A percentile compares a stretch with the other conserved stretches of the same genome.
Evolutionary conservation across 2,888 invertebrate genomes (phyloP).

Genomic region (Hirtodrosophila histrioides): DNA sequence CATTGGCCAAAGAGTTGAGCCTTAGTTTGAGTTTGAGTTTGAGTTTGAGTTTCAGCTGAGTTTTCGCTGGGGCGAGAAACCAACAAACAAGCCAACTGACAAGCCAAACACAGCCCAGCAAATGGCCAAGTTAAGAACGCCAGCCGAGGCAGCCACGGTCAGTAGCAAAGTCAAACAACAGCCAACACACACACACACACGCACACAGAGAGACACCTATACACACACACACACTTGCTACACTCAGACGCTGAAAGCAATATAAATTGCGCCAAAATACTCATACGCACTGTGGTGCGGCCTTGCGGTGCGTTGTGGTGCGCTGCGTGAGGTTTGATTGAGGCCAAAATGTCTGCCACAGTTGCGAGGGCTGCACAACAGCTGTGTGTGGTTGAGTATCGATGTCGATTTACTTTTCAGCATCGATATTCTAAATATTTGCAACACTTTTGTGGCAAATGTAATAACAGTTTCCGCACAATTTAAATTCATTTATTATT

Average conservation of each 20-base stretch:
- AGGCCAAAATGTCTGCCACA: constrained; percentile 54
- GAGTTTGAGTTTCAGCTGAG: constrained; percentile 20
- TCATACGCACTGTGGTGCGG: constrained; percentile 50
- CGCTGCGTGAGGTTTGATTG: constrained; percentile 57
- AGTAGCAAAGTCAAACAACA: constrained; percentile 55
- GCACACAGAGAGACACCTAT: too few species aligned
- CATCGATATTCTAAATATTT: too few species aligned
- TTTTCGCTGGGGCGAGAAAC: constrained; percentile 22
- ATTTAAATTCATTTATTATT: too few species aligned
- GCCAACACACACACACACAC: constrained; percentile 11
- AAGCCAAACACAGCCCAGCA: constrained; percentile 37
- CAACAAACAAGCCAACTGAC: constrained; percentile 38
- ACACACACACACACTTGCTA: constrained; percentile 17
- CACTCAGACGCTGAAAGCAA: constrained; percentile 43
- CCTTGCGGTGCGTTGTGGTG: too few species aligned
- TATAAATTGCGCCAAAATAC: constrained; percentile 57
- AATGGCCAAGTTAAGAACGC: constrained; percentile 48
- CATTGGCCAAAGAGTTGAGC: constrained; percentile 37
- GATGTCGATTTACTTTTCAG: too few species aligned
- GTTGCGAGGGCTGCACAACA: constrained; percentile 42
- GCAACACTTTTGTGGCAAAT: too few species aligned
- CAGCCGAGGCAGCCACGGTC: constrained; percentile 30
- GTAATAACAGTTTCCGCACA: too few species aligned
- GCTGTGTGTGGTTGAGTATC: not conserved
- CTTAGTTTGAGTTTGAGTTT: not conserved